phyloP scores from a whole-genome alignment of 2,888 invertebrate genomes.

The Stenolophus ochropezus region DNA sequence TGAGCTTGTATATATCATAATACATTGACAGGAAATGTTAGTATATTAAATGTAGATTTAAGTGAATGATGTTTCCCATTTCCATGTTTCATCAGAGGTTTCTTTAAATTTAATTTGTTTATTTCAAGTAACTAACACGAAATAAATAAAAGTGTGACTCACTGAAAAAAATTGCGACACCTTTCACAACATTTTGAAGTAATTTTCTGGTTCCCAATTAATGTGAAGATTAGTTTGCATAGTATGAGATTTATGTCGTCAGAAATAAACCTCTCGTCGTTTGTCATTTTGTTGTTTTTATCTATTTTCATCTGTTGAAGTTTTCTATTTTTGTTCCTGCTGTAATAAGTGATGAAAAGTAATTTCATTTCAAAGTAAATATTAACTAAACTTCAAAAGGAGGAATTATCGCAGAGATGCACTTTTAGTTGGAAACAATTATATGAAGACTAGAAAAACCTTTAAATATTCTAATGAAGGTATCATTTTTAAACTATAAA shows the following conservation, averaged over 20 bases:
- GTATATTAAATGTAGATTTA: too few species aligned
- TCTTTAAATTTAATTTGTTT: too few species aligned
- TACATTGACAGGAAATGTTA: neutral
- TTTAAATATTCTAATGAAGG: neutral
- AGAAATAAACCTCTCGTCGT: slow-evolving; percentile 21
- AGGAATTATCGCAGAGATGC: neutral
- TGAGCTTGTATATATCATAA: too few species aligned
- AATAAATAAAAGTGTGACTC: too few species aligned
- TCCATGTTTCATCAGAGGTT: too few species aligned
- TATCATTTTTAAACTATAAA: too few species aligned
- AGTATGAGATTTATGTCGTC: neutral
- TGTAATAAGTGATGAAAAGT: slow-evolving; percentile 6
- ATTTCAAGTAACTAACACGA: neutral
- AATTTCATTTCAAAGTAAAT: neutral
- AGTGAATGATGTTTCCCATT: too few species aligned
- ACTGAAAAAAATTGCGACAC: neutral
- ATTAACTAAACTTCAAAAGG: neutral
- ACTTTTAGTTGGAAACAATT: neutral
- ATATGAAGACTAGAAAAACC: neutral
- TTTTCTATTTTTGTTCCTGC: neutral
- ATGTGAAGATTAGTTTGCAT: neutral
- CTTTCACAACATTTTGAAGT: neutral
- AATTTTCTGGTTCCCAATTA: neutral
- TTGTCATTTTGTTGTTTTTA: neutral
- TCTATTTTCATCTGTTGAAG: slow-evolving; percentile 18